Conservation (phyloP, 2,113 vertebrate genomes). For the Gymnarchus niloticus region DNA sequence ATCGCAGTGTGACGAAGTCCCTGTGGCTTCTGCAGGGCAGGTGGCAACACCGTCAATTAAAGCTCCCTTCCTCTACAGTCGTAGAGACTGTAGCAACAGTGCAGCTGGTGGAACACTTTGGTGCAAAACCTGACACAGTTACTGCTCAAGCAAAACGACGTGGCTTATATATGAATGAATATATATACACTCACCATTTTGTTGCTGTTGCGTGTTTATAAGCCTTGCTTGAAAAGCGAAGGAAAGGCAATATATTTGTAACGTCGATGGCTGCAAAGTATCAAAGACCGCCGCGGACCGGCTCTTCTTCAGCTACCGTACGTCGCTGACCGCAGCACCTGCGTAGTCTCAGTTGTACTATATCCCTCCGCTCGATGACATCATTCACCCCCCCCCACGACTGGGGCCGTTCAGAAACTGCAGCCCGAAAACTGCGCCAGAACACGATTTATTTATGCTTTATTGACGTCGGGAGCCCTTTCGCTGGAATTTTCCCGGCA, state of each 20-base stretch:
- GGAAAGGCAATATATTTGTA: neutral
- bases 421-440: constrained; percentile 15
- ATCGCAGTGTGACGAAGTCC: too few relatives aligned
- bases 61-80: too few relatives aligned
- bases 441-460: constrained; percentile 15
- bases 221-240: constrained; percentile 27
- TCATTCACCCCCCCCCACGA: constrained; percentile 20
- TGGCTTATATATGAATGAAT: neutral
- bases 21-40: neutral
- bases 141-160: neutral
- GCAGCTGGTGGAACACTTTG: neutral
- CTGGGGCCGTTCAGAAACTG: constrained; percentile 2
- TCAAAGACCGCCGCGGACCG: neutral
- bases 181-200: constrained; percentile 54
- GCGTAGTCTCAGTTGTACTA: constrained; percentile 23
- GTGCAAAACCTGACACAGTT: neutral
- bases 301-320: constrained; percentile 10
- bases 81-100: neutral
- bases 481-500: neutral
- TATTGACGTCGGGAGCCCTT: constrained; percentile 12
- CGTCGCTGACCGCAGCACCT: constrained; percentile 11
- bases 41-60: too few relatives aligned
- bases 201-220: constrained; percentile 34
- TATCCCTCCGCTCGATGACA: constrained; percentile 42
- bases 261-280: neutral